Percentiles rank a stretch among this genome's conserved stretches.
phyloP scores from a whole-genome alignment of 2,797 vertebrate genomes.

The Enteromius afrohamiltoni region DNA sequence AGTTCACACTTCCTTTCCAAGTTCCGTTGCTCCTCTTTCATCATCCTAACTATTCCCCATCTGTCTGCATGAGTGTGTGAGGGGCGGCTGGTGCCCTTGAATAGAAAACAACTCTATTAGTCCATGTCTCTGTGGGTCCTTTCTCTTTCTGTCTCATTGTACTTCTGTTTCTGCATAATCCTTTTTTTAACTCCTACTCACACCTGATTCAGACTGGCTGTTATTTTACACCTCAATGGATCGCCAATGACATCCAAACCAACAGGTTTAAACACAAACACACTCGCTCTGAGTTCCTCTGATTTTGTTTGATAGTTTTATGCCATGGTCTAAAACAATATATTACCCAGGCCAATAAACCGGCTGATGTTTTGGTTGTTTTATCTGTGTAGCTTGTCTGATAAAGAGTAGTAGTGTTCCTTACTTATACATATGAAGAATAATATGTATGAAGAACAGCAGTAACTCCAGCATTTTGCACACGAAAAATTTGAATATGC shows the following conservation, averaged over 20 bases:
- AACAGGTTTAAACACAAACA: slow-evolving; percentile 30
- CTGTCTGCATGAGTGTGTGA: slow-evolving; percentile 23
- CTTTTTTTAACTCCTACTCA: neutral
- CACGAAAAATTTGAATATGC: too few species aligned
- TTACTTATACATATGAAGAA: neutral
- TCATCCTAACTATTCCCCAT: slow-evolving; percentile 41
- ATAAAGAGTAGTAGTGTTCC: neutral
- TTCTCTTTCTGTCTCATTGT: slow-evolving; percentile 5
- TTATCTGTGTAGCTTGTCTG: neutral
- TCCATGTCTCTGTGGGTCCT: slow-evolving; percentile 39
- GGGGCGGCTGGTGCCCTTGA: slow-evolving; percentile 52
- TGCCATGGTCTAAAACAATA: neutral
- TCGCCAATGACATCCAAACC: slow-evolving; percentile 19
- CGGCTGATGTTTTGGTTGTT: neutral
- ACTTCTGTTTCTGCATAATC: slow-evolving; percentile 11
- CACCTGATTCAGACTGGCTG: neutral
- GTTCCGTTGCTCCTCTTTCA: slow-evolving; percentile 17
- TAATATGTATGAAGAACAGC: too few species aligned
- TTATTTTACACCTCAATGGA: slow-evolving; percentile 6
- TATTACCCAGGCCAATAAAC: neutral
- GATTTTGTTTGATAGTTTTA: neutral
- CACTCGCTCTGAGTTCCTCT: neutral
- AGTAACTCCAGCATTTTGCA: too few species aligned
- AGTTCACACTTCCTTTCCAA: slow-evolving; percentile 38
- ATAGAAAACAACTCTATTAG: slow-evolving; percentile 55